A percentile compares a stretch with the other conserved stretches of the same genome.
Evolutionary conservation across 2,113 vertebrate genomes (phyloP).

Genomic region (Brachionichthys hirsutus): DNA sequence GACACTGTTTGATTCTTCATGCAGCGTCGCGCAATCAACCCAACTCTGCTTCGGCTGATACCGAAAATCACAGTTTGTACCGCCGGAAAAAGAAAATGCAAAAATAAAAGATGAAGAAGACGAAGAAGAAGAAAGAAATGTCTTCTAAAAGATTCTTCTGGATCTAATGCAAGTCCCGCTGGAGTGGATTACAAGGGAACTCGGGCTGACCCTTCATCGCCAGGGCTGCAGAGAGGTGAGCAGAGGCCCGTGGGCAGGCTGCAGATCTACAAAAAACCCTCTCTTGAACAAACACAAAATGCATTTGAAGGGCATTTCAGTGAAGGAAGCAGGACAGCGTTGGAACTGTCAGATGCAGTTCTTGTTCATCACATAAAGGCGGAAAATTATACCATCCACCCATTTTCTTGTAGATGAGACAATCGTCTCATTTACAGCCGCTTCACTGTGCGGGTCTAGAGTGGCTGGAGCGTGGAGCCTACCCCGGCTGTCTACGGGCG

Average conservation of each 20-base stretch:
- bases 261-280: conserved; percentile 27
- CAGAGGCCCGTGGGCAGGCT: conserved; percentile 45
- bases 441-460: too few species aligned
- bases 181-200: conserved; percentile 82
- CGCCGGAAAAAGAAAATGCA: conserved; percentile 5
- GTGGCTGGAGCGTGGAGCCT: too few species aligned
- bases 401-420: too few species aligned
- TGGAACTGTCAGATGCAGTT: too few species aligned
- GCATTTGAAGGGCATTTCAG: too few species aligned
- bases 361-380: too few species aligned
- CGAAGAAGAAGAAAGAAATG: conserved; percentile 51
- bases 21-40: conserved; percentile 3
- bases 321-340: too few species aligned
- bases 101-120: conserved; percentile 53
- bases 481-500: too few species aligned
- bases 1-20: conserved; percentile 34
- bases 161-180: conserved; percentile 75
- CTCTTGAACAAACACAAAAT: conserved; percentile 3
- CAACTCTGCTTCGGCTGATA: conserved; percentile 39
- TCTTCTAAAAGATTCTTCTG: conserved; percentile 74
- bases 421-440: too few species aligned
- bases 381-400: too few species aligned
- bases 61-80: conserved; percentile 53
- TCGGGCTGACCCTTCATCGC: conserved; percentile 72
- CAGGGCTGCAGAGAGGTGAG: conserved; percentile 38